These are phyloP conservation scores for Coelogynopora nodosa DNA, from an alignment of 2,888 invertebrate genomes.

Conservation along the genomic window DNA sequence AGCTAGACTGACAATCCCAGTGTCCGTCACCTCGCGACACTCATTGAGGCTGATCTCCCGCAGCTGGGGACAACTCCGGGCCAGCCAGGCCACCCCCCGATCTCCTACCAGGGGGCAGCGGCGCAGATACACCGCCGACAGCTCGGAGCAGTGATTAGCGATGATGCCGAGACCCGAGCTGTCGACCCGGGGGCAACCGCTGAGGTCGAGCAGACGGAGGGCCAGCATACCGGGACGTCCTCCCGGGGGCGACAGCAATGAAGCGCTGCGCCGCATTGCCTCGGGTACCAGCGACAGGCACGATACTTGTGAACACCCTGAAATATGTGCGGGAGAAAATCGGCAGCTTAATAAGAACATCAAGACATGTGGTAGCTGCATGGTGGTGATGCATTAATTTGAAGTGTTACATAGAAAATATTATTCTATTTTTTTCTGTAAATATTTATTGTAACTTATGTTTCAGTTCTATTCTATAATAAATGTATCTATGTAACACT, in stretches of 20 bases:
- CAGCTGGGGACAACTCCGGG: constrained; percentile 78
- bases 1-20: constrained; percentile 76
- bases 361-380: too few species aligned
- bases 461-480: too few species aligned
- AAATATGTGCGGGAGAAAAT: constrained; percentile 33
- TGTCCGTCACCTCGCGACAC: constrained; percentile 79
- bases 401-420: too few species aligned
- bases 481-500: too few species aligned
- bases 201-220: constrained; percentile 81
- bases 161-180: constrained; percentile 79
- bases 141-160: constrained; percentile 79
- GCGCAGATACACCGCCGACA: constrained; percentile 79
- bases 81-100: constrained; percentile 82
- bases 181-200: constrained; percentile 79
- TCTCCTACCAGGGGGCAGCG: constrained; percentile 84
- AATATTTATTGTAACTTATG: too few species aligned
- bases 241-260: constrained; percentile 49
- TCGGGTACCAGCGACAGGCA: constrained; percentile 66
- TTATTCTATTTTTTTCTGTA: too few species aligned
- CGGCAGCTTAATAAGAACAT: too few species aligned
- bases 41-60: constrained; percentile 80
- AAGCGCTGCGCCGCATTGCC: constrained; percentile 50
- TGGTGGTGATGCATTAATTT: too few species aligned
- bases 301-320: constrained; percentile 74
- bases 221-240: constrained; percentile 65